These are phyloP conservation scores for Apodemus speciosus DNA, from an alignment of 2,113 vertebrate species.

Conservation along the genomic window DNA sequence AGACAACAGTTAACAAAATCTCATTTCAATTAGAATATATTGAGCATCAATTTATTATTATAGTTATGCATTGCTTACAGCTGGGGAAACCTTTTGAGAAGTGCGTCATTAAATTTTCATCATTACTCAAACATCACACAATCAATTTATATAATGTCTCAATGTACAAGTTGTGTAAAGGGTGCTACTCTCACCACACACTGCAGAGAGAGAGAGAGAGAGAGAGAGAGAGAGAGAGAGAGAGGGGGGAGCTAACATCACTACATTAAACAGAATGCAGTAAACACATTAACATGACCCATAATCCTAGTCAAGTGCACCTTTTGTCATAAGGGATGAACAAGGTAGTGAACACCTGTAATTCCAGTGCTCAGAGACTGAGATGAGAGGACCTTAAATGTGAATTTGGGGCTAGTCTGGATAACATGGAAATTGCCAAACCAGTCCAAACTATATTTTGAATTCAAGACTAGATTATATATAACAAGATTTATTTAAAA, in stretches of 20 bases:
- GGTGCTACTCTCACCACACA: neutral
- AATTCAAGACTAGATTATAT: neutral
- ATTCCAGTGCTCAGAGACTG: neutral
- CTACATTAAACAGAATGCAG: neutral
- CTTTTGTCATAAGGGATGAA: neutral
- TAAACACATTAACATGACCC: neutral
- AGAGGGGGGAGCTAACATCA: neutral
- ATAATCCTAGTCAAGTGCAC: neutral
- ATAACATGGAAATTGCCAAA: neutral
- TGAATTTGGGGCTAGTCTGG: neutral
- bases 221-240: neutral
- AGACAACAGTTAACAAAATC: neutral
- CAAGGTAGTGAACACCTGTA: neutral
- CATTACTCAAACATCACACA: neutral
- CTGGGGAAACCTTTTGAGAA: neutral
- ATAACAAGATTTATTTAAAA: neutral
- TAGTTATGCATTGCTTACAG: neutral
- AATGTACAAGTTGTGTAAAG: neutral
- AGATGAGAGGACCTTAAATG: neutral
- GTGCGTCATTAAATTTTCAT: neutral
- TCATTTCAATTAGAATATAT: neutral
- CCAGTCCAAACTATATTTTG: neutral
- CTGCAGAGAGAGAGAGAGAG: neutral
- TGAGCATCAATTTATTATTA: conserved; percentile 22
- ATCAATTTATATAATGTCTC: neutral